Evolutionary conservation across 2,888 invertebrate genomes (phyloP).

Genomic region (Troides helena): DNA sequence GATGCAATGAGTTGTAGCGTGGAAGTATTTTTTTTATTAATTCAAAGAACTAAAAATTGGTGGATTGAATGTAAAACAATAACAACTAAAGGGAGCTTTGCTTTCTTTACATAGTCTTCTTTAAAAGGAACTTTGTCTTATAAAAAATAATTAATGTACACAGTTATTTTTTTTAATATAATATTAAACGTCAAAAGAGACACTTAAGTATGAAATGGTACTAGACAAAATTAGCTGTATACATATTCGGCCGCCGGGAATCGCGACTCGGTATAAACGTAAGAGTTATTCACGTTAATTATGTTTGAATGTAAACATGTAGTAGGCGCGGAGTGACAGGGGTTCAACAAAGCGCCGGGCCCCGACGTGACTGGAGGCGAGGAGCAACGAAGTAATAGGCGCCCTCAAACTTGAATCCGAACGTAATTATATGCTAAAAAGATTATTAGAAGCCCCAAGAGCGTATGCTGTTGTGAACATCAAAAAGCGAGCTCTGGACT

Average conservation of each 20-base stretch:
- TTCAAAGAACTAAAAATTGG: too few relatives aligned
- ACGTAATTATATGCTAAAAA: slow-evolving; percentile 39
- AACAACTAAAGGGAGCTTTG: too few relatives aligned
- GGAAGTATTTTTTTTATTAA: too few relatives aligned
- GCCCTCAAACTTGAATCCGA: slow-evolving; percentile 35
- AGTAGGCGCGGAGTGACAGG: slow-evolving; percentile 40
- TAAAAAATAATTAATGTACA: too few relatives aligned
- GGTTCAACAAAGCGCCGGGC: slow-evolving; percentile 33
- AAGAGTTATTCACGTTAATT: slow-evolving; percentile 35
- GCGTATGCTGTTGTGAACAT: slow-evolving; percentile 26
- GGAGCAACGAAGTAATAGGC: slow-evolving; percentile 36
- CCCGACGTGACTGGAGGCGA: slow-evolving; percentile 41
- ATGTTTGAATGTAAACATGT: slow-evolving; percentile 41
- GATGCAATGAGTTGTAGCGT: too few relatives aligned
- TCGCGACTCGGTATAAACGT: slow-evolving; percentile 23
- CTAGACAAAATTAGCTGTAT: slow-evolving; percentile 25
- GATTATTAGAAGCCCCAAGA: slow-evolving; percentile 34
- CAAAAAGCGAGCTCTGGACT: slow-evolving; percentile 14
- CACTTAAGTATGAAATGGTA: slow-evolving; percentile 5
- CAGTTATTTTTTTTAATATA: too few relatives aligned
- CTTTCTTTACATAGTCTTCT: too few relatives aligned
- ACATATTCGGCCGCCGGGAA: slow-evolving; percentile 20
- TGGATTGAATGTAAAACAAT: too few relatives aligned
- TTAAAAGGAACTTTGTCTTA: too few relatives aligned
- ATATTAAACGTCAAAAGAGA: not conserved